Base-by-base conservation (phyloP, 1,140 invertebrate species). In the Chrysoperla carnea region DNA sequence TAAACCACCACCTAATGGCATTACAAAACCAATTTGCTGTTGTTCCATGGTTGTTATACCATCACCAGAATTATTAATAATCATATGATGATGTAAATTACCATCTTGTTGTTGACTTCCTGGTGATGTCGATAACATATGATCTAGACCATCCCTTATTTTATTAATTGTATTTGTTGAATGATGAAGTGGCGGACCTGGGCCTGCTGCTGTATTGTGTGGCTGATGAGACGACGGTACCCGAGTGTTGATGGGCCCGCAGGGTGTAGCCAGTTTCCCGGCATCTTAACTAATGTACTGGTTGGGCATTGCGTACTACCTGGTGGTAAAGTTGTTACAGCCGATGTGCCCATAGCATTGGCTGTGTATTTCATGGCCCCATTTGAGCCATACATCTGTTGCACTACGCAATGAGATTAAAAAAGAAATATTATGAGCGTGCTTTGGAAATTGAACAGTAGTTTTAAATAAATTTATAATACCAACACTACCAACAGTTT, bases 241-340 rank as follows among this genome's bases (percentile, higher is more conserved):
- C 76, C 78, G 73, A 72, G 31, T 33, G n/a, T 9, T 23, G 17
- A 69, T 72, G 69, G 80, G 80, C 80, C 82, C 83, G 75, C 84
- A 88, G 84, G 84, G 84, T 77, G 81, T 77, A 74, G 75, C 83
- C 79, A 85, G 84, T 89, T 88, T 88, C 83, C 84, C 84, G 81
- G 78, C 68, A 74, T 65, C 48, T 67, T 69, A 49, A 64, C 64
- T 50, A 69, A 67, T 55, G 65, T 65, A 55, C 54, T 52, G 55
- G 47, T 43, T 44, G 45, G 47, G 48, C 43, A 48, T 49, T 46
- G 48, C 60, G 56, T 53, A 57, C 31, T 12, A 9, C 31, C 60
- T 52, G 63, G 49, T 43, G 63, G 57, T 56, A 61, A 52, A 52
- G 61, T 55, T 52, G 61, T 60, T 36, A 57, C 55, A 49, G 62